phyloP scores from a whole-genome alignment of 1,140 invertebrate genomes.

The Drosophila nikananu region DNA sequence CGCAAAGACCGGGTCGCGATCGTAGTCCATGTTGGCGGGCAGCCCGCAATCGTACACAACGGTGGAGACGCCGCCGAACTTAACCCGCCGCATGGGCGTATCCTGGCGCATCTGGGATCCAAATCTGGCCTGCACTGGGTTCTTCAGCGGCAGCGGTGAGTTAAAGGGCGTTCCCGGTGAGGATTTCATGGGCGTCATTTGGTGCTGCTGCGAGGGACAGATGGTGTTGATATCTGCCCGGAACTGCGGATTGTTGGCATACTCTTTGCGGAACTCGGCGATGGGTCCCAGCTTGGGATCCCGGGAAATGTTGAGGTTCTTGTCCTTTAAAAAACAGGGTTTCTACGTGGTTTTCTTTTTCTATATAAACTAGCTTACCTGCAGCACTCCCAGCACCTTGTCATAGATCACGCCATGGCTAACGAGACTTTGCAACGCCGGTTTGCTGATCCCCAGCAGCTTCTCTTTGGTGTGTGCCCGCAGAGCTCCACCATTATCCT shows the following conservation, averaged over 20 bases:
- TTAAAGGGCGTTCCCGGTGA: conserved; percentile 59
- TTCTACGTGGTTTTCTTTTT: background rate
- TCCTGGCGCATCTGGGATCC: conserved; percentile 78
- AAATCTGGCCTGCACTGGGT: conserved; percentile 63
- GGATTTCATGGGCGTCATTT: conserved; percentile 57
- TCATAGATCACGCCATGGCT: conserved; percentile 87
- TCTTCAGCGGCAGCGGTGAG: conserved; percentile 75
- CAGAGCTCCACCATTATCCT: conserved; percentile 34
- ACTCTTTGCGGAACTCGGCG: conserved; percentile 87
- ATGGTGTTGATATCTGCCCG: conserved; percentile 84
- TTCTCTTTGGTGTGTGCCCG: conserved; percentile 61
- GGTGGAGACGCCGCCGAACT: conserved; percentile 76
- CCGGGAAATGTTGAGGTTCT: conserved; percentile 86
- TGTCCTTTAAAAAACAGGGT: conserved; percentile 59
- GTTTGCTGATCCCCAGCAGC: conserved; percentile 64
- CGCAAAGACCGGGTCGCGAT: conserved; percentile 77
- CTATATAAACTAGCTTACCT: conserved; percentile 37
- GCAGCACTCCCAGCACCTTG: conserved; percentile 86
- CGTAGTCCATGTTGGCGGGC: conserved; percentile 77
- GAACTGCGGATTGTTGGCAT: conserved; percentile 86
- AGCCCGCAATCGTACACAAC: conserved; percentile 73
- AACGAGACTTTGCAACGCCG: conserved; percentile 85
- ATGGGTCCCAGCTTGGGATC: conserved; percentile 87
- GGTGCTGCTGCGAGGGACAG: conserved; percentile 32
- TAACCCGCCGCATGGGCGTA: conserved; percentile 78